Evolutionary conservation across 2,888 invertebrate species (phyloP), one percentile per base, ranked within the genome.

Genomic region (Mesorhabditis sp.): DNA sequence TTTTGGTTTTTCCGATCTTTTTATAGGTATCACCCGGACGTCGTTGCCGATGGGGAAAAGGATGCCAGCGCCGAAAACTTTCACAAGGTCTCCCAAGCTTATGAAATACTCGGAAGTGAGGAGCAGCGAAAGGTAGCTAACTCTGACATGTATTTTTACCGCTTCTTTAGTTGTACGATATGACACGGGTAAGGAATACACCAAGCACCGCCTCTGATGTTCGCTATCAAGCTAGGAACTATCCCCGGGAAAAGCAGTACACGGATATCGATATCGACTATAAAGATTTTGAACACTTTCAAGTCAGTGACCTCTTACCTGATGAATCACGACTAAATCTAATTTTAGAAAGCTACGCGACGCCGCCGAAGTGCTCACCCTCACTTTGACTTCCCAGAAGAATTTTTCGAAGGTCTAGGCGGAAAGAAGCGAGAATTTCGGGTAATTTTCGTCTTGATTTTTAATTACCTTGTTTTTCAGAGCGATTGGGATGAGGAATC

Each of bases 241-340:
- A 10, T n/a, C 7, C 58, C n/a, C 58, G 58, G n/a, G 58, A 50
- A n/a, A 77, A 74, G 68, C 73, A 77, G 67, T 83, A 82, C 68
- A 83, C 83, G 5, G 83, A 83, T 68, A 71, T 83, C 64, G 83
- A 83, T 66, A 82, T 83, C 61, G 83, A 83, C 63, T 82, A 80
- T 70, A 82, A 81, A 70, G 78, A 82, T 65, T 82, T 83, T 66
- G 82, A 82, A 66, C 81, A 82, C 68, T 83, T 83, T 70, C 82
- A 83, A 13, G 7, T n/a, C 62, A 67, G 10, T 65, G 2, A 5
- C 65, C 7, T 42, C 7, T 28, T 41, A 43, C 43, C 62, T 43
- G 68, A 43, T 65, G 7, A 44, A 45, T 28, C 28, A 28, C 28
- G 28, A 50, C 10, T 10, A 67, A 58, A 67, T 70, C 43, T 45